These are phyloP conservation scores for Epirrita christyi DNA, from an alignment of 2,888 invertebrate genomes.

Conservation along the genomic window DNA sequence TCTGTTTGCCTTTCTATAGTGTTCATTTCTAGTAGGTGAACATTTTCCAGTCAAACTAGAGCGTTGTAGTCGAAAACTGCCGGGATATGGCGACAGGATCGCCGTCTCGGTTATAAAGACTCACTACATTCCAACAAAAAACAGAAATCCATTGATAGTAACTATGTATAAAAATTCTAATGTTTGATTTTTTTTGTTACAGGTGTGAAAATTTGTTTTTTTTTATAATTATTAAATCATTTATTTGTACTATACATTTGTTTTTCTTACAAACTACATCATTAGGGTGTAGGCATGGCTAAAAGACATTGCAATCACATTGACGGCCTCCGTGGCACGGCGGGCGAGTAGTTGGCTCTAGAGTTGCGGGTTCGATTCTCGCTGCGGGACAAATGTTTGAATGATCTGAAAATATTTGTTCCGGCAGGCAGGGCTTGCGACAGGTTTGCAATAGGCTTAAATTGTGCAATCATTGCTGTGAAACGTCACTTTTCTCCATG, in stretches of 20 bases:
- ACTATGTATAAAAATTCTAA: background rate
- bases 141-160: background rate
- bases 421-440: no score
- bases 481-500: no score
- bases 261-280: background rate
- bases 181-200: background rate
- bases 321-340: no score
- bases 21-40: constrained; percentile 34
- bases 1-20: constrained; percentile 22
- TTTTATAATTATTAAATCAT: background rate
- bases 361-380: no score
- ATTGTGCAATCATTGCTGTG: no score
- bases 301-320: no score
- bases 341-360: no score
- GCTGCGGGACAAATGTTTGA: no score
- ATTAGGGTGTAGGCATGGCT: background rate
- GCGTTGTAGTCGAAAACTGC: constrained; percentile 61
- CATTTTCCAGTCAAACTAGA: constrained; percentile 50
- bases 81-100: constrained; percentile 31
- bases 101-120: constrained; percentile 62
- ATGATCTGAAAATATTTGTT: no score
- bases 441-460: no score
- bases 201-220: background rate
- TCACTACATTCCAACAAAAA: constrained; percentile 52
- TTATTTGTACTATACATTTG: no score